Evolutionary conservation across 2,113 vertebrate species (phyloP).

Genomic region (Entomyzon cyanotis): DNA sequence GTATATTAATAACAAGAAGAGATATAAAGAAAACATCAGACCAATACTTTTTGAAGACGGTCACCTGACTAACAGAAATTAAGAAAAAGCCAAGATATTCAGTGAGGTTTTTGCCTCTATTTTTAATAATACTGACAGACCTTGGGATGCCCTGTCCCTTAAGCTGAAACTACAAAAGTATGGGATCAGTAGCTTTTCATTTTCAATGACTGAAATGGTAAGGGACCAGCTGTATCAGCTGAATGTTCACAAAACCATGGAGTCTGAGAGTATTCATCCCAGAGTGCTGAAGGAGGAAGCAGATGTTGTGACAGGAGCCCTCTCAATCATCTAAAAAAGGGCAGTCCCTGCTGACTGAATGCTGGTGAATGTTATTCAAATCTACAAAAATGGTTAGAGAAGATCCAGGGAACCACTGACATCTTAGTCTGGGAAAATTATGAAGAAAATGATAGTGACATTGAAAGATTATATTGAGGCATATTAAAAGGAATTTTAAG

Average conservation of each 20-base stretch:
- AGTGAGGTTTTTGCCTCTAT: background rate
- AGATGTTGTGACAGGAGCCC: background rate
- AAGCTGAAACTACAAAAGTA: background rate
- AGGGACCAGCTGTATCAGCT: background rate
- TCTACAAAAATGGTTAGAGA: background rate
- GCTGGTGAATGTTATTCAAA: background rate
- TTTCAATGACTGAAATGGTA: background rate
- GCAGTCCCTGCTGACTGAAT: background rate
- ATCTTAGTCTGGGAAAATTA: background rate
- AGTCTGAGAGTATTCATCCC: background rate
- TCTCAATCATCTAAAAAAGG: background rate
- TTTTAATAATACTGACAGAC: background rate
- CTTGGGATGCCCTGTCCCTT: background rate
- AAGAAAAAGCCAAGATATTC: background rate
- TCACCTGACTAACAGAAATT: rapidly evolving
- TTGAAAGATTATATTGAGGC: background rate
- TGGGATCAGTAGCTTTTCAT: background rate
- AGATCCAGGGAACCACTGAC: background rate
- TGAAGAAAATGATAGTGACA: background rate
- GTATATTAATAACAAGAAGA: background rate
- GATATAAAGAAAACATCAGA: background rate
- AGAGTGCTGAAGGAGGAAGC: background rate
- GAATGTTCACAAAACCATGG: background rate
- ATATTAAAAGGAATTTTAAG: background rate
- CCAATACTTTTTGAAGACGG: background rate